These are phyloP conservation scores for Pristionchus mayeri DNA, from an alignment of 2,888 invertebrate genomes.

Conservation along the genomic window DNA sequence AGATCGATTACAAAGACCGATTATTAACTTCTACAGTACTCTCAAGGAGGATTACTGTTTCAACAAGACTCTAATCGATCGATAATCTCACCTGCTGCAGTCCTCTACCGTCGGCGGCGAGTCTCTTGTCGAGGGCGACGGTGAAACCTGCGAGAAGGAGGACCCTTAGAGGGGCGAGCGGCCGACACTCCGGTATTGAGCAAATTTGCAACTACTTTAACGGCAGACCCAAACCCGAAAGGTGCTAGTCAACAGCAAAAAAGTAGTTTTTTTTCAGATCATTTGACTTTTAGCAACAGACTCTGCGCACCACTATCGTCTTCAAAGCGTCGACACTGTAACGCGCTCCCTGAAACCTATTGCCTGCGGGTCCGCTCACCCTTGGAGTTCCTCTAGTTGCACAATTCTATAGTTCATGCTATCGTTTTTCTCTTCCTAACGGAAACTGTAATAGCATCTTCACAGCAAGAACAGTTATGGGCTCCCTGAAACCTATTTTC, in stretches of 20 bases:
- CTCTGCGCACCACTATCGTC: too few species aligned
- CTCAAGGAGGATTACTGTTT: background rate
- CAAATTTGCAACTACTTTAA: too few species aligned
- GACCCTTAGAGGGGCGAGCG: background rate
- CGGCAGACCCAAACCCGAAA: too few species aligned
- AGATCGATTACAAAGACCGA: background rate
- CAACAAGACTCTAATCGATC: too few species aligned
- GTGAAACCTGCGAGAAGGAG: conserved; percentile 85
- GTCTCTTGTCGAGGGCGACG: conserved; percentile 95
- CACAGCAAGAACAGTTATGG: background rate
- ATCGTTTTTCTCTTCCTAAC: too few species aligned
- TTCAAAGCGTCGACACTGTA: too few species aligned
- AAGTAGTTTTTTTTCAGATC: too few species aligned
- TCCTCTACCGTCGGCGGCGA: conserved; percentile 98
- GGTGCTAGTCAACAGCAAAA: too few species aligned
- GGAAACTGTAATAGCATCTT: too few species aligned
- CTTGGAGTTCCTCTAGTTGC: conserved; percentile 99
- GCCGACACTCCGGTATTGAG: background rate
- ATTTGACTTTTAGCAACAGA: too few species aligned
- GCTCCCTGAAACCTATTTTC: background rate
- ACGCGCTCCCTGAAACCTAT: background rate
- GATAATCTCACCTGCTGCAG: conserved; percentile 82
- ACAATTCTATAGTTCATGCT: too few species aligned
- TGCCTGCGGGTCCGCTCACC: conserved; percentile 76
- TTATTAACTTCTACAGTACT: too few species aligned